Base-by-base conservation (phyloP, 2,888 invertebrate genomes). In the Trissoscelio sp. region DNA sequence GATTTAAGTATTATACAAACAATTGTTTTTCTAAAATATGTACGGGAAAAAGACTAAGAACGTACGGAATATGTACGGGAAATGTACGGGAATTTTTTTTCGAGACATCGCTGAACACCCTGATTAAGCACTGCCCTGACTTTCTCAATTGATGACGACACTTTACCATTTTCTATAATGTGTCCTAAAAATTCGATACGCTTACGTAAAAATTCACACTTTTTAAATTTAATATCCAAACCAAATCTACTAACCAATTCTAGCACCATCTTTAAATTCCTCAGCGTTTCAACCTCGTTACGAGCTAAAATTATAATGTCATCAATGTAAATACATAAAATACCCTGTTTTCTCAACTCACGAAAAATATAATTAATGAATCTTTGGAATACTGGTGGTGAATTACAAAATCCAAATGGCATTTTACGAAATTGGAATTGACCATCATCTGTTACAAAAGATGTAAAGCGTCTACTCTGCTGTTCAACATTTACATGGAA, bases 361-460 rank as follows among this genome's bases (percentile, higher is more conserved):
- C 18, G 51, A 24, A 79, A 79, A 7, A 66, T 51, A 46, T 24
- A 44, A 14, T 78, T 78, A 7, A 69, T 60, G n/a, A 34, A 77
- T 18, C 67, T 34, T 51, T 77, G 69, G 31, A 78, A 78, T 2
- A 72, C n/a, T 1, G 72, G 5, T 0, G 72, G 72, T 2, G 79
- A 79, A 53, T 79, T 79, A n/a, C 72, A 60, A 12, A 28, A 57
- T 12, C 72, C 67, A 18, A 78, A 78, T 6, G 69, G 64, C 0
- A 64, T 53, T 14, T 58, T 70, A 0, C 0, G 9, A 62, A 84
- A 83, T 46, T 46, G 62, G 46, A n/a, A 62, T 0, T 18, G 31
- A 73, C 7, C 79, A 74, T 67, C 62, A 6, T 75, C 78, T 0
- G 70, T 70, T 0, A 80, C 74, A 55, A 85, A 85, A 2, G 84